These are phyloP conservation scores for Lasioglossum marginatum DNA, from an alignment of 2,888 invertebrate species.

Conservation along the genomic window DNA sequence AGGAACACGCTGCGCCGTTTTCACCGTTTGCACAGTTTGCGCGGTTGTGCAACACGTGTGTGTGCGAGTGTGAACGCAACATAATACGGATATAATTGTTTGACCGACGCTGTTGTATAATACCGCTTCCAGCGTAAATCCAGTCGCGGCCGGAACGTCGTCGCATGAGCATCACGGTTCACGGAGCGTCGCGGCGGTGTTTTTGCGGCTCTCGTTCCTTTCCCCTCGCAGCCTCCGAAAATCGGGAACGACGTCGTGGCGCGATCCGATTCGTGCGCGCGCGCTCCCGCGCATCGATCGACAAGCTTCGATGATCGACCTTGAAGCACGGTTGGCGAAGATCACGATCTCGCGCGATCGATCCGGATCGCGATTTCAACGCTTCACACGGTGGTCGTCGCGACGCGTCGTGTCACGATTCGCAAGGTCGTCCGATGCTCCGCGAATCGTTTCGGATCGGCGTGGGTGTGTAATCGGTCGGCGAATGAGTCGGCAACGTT, in stretches of 20 bases:
- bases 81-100: conserved; percentile 78
- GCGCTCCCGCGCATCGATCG: not conserved
- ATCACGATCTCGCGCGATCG: not conserved
- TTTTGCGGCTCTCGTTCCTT: not conserved
- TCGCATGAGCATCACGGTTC: conserved; percentile 32
- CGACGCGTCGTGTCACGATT: not conserved
- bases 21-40: conserved; percentile 57
- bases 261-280: not conserved
- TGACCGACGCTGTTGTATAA: conserved; percentile 73
- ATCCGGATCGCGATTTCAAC: not conserved
- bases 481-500: not conserved
- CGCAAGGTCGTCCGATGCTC: not conserved
- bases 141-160: conserved; percentile 69
- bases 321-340: not conserved
- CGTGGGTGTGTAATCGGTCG: not conserved
- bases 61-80: conserved; percentile 67
- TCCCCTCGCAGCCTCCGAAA: not conserved
- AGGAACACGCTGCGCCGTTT: conserved; percentile 19
- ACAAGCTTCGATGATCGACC: not conserved
- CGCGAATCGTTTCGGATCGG: not conserved
- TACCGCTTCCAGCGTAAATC: conserved; percentile 70
- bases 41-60: conserved; percentile 68
- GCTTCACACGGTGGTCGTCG: not conserved
- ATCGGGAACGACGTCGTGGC: not conserved
- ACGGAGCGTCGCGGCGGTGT: not conserved